Evolutionary conservation across 2,113 vertebrate species (phyloP).

Genomic region (Onychostoma macrolepis): DNA sequence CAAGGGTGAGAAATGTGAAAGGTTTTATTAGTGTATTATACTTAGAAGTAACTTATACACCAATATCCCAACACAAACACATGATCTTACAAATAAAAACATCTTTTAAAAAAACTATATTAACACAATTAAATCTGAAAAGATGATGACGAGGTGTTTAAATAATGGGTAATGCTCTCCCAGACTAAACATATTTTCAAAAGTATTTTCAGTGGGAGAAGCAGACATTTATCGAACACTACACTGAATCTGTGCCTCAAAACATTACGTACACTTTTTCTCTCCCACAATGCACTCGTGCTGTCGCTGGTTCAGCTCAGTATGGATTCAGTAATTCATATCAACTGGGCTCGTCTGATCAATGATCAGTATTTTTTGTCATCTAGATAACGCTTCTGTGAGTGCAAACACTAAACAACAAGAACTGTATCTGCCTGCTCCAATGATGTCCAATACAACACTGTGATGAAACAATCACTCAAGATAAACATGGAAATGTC

Average conservation of each 20-base stretch:
- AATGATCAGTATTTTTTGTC: not conserved
- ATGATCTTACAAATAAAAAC: constrained; percentile 36
- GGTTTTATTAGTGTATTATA: constrained; percentile 51
- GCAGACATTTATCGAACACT: not conserved
- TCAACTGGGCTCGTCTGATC: not conserved
- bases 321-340: not conserved
- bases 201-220: not conserved
- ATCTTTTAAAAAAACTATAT: constrained; percentile 30
- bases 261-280: not conserved
- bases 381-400: not conserved
- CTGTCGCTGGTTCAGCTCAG: not conserved
- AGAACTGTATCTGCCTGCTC: not conserved
- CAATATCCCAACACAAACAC: constrained; percentile 10
- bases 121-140: constrained; percentile 29
- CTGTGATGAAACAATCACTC: not conserved
- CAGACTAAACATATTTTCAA: not conserved
- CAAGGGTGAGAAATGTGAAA: not conserved
- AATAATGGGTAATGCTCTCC: not conserved
- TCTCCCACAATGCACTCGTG: not conserved
- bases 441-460: not conserved
- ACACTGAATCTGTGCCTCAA: not conserved
- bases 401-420: not conserved
- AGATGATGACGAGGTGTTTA: not conserved
- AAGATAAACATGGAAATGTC: not conserved
- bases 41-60: constrained; percentile 34